These are phyloP conservation scores for Vollenhovia emeryi DNA, from an alignment of 1,140 invertebrate species.

Conservation along the genomic window DNA sequence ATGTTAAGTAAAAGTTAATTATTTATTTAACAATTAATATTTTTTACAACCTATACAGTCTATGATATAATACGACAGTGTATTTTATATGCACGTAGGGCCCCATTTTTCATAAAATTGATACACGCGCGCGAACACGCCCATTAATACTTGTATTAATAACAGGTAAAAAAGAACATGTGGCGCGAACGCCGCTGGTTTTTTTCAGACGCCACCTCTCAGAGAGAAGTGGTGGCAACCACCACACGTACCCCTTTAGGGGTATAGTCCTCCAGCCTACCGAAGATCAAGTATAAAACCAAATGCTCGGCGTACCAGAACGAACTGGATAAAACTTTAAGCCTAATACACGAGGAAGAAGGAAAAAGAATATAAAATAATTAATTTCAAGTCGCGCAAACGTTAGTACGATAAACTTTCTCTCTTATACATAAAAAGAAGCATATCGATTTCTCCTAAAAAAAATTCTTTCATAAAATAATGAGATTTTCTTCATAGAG, in stretches of 20 bases:
- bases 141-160: background rate
- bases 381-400: background rate
- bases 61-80: background rate
- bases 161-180: constrained; percentile 8
- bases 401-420: constrained; percentile 10
- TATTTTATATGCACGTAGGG: constrained; percentile 20
- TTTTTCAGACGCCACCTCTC: too few relatives aligned
- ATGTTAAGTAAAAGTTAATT: constrained; percentile 58
- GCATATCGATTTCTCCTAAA: background rate
- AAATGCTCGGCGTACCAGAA: too few relatives aligned
- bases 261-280: too few relatives aligned
- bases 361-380: constrained; percentile 12
- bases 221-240: too few relatives aligned
- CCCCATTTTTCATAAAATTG: background rate
- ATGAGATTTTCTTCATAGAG: background rate
- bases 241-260: too few relatives aligned
- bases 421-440: background rate
- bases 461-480: background rate
- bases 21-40: constrained; percentile 60
- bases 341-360: too few relatives aligned
- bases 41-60: constrained; percentile 58
- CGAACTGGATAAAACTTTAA: too few relatives aligned
- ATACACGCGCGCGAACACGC: background rate
- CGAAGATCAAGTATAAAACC: too few relatives aligned
- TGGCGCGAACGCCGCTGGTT: too few relatives aligned